Base-by-base conservation (phyloP, 2,113 vertebrate species). In the Nesoenas mayeri region DNA sequence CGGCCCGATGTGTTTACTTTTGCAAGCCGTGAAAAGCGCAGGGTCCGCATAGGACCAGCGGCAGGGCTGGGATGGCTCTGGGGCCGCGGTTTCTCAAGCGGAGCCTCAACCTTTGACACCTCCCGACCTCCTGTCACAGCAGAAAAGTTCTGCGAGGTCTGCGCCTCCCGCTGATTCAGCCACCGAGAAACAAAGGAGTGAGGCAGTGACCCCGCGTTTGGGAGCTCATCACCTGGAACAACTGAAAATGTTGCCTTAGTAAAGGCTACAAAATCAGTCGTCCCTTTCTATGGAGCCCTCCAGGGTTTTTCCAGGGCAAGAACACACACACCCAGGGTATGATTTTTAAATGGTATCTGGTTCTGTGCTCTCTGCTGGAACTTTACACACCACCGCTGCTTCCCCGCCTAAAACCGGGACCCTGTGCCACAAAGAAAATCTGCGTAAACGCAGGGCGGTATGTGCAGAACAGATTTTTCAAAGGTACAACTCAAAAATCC, bases 31-130 rank as follows among this genome's bases (percentile, higher is more conserved):
- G 85, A 70, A 88, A 88, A 92, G 83, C 77, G 72, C 67, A 60
- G 81, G 47, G 73, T 77, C 50, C 62, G 15, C 71, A 38, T 38
- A 66, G 81, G 73, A 62, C 34, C 61, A 42, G 38, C 44, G 71
- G 58, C 67, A 4, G 12, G 40, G 69, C 61, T 75, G 73, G 61
- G 75, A 44, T 42, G 42, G 79, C 8, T 56, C 67, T 40, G 75
- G 51, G 61, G 38, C 57, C 69, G 69, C 66, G 7, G 74, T 91
- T 89, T 69, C 77, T 92, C 65, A 73, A 70, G 82, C 72, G 40
- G 51, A 57, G 79, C 88, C 75, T 79, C 79, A 86, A 19, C 94
- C 79, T 95, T 93, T 95, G 90, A 44, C 83, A 71, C 61, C 66
- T 85, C 73, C 75, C 91, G 95, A 94, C 86, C 79, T 54, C 3